Evolutionary conservation across 2,113 vertebrate species (phyloP), one percentile per base, ranked within the genome.

Genomic region (Leuciscus idus): DNA sequence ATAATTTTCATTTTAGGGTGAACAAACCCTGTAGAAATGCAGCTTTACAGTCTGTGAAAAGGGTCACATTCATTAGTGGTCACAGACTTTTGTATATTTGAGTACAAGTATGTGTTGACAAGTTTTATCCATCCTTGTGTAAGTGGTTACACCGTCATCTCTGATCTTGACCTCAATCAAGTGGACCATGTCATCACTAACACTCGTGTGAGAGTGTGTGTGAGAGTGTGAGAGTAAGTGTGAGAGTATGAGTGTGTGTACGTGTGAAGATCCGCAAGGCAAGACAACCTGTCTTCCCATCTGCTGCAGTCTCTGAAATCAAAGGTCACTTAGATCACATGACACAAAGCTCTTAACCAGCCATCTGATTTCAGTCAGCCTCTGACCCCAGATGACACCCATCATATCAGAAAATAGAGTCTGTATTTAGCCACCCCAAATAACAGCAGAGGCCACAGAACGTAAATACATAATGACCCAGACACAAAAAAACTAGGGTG

Each of bases 271-370:
- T 76, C 57, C 26, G n/a, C 12, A 68, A 75, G 33, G 28, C 55
- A 79, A 80, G 39, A 88, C 68, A 77, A 87, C 80, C 84, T 74
- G 76, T 85, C 79, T 72, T 52, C 76, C 84, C 80, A 90, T 89
- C 89, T 87, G 89, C 48, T 64, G 36, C 43, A 12, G 23, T 70
- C 36, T 64, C 81, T 39, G 39, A 85, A 61, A 77, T 17, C 80
- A 90, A 91, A 90, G 85, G 62, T 85, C 78, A 84, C 46, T 73
- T 26, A 23, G 80, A 73, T 84, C 77, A 72, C 80, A 86, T 80
- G 55, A 85, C 43, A 59, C n/a, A 74, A 77, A 78, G 28, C 72
- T 39, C 21, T 87, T 70, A 77, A 79, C 64, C 66, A 79, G 21
- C 59, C 81, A 84, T 72, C 70, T 75, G 59, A 66, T 78, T 86